A percentile compares a stretch with the other conserved stretches of the same genome.
Conservation (phyloP, 1,140 invertebrate genomes). For the Sweltsa coloradensis region DNA sequence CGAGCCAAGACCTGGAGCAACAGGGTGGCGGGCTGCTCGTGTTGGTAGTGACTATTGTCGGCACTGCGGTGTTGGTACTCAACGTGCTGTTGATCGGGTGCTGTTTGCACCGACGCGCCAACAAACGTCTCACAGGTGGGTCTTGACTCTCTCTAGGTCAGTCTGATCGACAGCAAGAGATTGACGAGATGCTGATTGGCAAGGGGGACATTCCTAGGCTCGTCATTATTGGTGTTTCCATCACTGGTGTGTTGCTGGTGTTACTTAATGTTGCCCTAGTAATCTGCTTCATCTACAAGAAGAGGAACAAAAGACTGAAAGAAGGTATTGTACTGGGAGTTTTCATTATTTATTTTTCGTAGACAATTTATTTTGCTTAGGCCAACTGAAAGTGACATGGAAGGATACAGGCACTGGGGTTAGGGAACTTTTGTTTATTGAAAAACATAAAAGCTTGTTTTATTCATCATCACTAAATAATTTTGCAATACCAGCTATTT, state of each 20-base stretch:
- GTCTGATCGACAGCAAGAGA: constrained; percentile 29
- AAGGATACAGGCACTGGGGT: too few species aligned
- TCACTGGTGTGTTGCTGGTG: constrained; percentile 63
- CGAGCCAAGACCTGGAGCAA: constrained; percentile 28
- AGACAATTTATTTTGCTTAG: too few species aligned
- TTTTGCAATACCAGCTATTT: too few species aligned
- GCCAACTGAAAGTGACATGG: too few species aligned
- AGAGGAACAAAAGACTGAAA: constrained; percentile 45
- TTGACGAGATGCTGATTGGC: constrained; percentile 51
- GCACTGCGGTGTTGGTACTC: constrained; percentile 55
- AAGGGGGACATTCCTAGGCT: constrained; percentile 57
- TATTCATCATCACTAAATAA: too few species aligned
- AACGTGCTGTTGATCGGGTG: constrained; percentile 79
- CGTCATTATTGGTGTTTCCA: constrained; percentile 68
- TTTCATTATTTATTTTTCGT: too few species aligned
- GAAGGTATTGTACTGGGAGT: too few species aligned
- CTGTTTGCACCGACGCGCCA: constrained; percentile 65
- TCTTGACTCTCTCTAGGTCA: constrained; percentile 4
- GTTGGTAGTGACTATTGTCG: constrained; percentile 56
- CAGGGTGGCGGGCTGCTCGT: constrained; percentile 43
- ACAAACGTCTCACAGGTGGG: constrained; percentile 53
- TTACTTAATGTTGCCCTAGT: constrained; percentile 71
- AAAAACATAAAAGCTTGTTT: too few species aligned
- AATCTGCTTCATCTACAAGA: constrained; percentile 68
- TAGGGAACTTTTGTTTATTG: too few species aligned